A percentile compares a stretch with the other conserved stretches of the same genome.
Evolutionary conservation across 2,113 vertebrate genomes (phyloP).

Genomic region (Dolichallabes microphthalmus): DNA sequence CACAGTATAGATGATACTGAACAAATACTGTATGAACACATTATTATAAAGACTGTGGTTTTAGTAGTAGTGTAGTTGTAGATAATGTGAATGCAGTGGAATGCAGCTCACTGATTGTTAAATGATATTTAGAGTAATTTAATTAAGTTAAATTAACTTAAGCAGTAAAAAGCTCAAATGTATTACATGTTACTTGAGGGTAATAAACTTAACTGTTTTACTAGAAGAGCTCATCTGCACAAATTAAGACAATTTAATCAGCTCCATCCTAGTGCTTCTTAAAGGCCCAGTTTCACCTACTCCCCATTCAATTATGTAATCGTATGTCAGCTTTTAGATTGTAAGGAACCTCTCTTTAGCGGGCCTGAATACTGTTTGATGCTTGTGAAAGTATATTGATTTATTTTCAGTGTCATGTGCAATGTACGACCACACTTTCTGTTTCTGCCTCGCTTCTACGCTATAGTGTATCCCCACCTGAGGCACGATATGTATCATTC

Average conservation of each 20-base stretch:
- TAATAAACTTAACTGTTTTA: slow-evolving; percentile 9
- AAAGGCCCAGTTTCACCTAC: slow-evolving; percentile 3
- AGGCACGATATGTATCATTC: not conserved
- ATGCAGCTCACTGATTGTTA: not conserved
- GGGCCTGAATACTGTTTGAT: not conserved
- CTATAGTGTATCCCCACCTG: slow-evolving; percentile 2
- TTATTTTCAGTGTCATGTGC: not conserved
- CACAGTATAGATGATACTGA: not conserved
- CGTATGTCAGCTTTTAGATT: not conserved
- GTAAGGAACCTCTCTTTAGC: not conserved
- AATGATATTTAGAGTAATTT: not conserved
- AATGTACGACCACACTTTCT: not conserved
- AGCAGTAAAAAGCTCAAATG: slow-evolving; percentile 7
- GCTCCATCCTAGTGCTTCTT: not conserved
- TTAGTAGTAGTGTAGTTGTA: not conserved
- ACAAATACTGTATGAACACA: not conserved
- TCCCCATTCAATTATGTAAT: slow-evolving; percentile 5
- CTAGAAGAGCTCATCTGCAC: not conserved
- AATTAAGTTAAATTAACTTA: slow-evolving; percentile 2
- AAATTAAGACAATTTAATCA: slow-evolving; percentile 25
- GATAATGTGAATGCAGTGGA: not conserved
- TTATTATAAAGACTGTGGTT: not conserved
- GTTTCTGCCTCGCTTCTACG: not conserved
- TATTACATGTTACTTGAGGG: not conserved
- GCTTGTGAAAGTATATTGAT: not conserved